Base-by-base conservation (phyloP, 1,140 invertebrate genomes). In the Drosophila albomicans region DNA sequence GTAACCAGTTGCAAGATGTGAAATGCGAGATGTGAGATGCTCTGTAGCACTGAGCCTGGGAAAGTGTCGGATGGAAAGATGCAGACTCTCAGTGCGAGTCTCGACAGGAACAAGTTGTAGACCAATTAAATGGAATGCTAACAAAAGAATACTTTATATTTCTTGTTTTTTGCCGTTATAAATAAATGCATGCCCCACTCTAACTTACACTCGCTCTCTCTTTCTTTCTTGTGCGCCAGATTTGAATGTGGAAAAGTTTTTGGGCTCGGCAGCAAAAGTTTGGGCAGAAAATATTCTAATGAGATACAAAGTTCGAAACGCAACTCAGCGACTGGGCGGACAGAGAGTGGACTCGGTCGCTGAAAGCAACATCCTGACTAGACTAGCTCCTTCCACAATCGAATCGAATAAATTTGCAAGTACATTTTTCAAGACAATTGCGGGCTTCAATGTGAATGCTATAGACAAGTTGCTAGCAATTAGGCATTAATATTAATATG, bases 221-320 rank as follows among this genome's bases (percentile, higher is more conserved):
- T 61, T 64, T 52, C 56, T 64, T 35, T 32, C 56, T 57, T 10
- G 35, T 10, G 35, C 35, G 8, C 35, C 10, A 13, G 32, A 59
- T 48, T 59, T 62, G 11, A 51, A 51, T 72, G 68, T 25, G 49
- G 5, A 51, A 76, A 87, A 65, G 56, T 85, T 85, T 73, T 80
- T 20, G 65, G 62, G 38, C 63, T 61, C 38, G 32, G 10, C 16
- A 65, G 58, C 46, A 66, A 78, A 78, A 78, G 59, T 75, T 78
- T 46, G 75, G 75, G 67, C 78, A 84, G 84, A 88, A 88, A 87
- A 84, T 87, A 87, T 87, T 87, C 84, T 87, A 87, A 87, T 87
- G 84, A 87, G 84, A 73, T 78, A 80, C 84, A 84, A 88, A 88
- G 85, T 87, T 87, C 46, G 41, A 25, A 62, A 28, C 51, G 45